Percentiles rank a stretch among this genome's conserved stretches.
phyloP scores from a whole-genome alignment of 1,140 invertebrate species.

The Scaptomyza graminum region DNA sequence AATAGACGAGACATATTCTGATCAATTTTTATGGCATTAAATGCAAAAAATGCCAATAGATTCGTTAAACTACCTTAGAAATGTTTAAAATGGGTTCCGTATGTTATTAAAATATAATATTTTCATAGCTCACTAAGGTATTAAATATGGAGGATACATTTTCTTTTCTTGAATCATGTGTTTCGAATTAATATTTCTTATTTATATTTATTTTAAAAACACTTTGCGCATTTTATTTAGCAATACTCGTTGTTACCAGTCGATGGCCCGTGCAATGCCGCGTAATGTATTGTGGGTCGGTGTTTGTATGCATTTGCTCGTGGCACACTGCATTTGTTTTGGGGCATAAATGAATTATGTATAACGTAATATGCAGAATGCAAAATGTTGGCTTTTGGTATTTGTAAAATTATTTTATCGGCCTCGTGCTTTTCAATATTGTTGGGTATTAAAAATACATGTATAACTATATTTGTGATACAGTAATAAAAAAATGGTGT shows the following conservation, averaged over 20 bases:
- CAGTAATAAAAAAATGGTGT: background rate
- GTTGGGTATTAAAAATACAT: conserved; percentile 25
- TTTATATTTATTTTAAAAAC: background rate
- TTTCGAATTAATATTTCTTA: background rate
- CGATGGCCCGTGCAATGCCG: conserved; percentile 10
- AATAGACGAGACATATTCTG: conserved; percentile 40
- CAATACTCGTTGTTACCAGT: background rate
- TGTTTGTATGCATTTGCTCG: background rate
- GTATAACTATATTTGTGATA: conserved; percentile 1
- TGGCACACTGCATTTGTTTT: conserved; percentile 18
- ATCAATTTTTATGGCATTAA: conserved; percentile 58
- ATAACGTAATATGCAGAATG: conserved; percentile 69
- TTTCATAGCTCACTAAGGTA: no score
- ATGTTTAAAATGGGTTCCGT: no score
- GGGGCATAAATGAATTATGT: conserved; percentile 67
- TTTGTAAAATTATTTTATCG: conserved; percentile 69
- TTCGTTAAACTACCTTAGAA: background rate
- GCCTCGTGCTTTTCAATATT: conserved; percentile 55
- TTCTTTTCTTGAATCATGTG: background rate
- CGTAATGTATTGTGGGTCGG: background rate
- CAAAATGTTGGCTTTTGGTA: conserved; percentile 69
- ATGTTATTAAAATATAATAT: no score
- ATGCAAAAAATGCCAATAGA: conserved; percentile 34
- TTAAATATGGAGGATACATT: no score
- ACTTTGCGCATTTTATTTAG: background rate